Conservation (phyloP, 1,140 invertebrate species). For the Cecropterus lyciades region DNA sequence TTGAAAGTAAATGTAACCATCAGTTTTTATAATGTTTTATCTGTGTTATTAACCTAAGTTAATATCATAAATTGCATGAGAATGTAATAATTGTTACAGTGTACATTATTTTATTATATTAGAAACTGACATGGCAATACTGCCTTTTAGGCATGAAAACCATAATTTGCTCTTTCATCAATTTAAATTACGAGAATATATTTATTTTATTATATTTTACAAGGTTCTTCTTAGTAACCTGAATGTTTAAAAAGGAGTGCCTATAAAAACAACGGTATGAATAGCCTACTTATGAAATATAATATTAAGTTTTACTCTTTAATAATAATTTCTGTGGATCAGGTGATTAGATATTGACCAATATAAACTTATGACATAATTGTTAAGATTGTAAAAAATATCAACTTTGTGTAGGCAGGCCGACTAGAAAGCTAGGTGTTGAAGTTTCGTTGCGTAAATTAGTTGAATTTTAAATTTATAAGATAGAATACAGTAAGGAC, state of each 20-base stretch:
- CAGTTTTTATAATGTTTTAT: not conserved
- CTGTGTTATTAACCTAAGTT: not conserved
- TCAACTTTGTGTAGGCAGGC: not conserved
- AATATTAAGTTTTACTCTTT: conserved; percentile 13
- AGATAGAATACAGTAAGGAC: not conserved
- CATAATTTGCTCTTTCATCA: not conserved
- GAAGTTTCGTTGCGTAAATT: not conserved
- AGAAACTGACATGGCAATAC: too few relatives aligned
- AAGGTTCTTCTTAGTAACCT: not conserved
- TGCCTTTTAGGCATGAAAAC: too few relatives aligned
- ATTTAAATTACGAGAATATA: not conserved
- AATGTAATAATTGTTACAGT: too few relatives aligned
- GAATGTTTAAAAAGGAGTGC: not conserved
- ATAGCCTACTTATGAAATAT: conserved; percentile 20
- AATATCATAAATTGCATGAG: not conserved
- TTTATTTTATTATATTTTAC: not conserved
- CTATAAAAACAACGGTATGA: not conserved
- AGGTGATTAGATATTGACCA: conserved; percentile 24
- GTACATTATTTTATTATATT: too few relatives aligned
- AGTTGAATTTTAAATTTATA: not conserved
- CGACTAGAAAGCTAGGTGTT: conserved; percentile 9
- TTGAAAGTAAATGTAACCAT: not conserved
- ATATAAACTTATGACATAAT: conserved; percentile 31
- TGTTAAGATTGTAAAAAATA: conserved; percentile 32
- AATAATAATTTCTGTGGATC: conserved; percentile 7